phyloP scores from a whole-genome alignment of 2,888 invertebrate species.

The Stenolophus ochropezus region DNA sequence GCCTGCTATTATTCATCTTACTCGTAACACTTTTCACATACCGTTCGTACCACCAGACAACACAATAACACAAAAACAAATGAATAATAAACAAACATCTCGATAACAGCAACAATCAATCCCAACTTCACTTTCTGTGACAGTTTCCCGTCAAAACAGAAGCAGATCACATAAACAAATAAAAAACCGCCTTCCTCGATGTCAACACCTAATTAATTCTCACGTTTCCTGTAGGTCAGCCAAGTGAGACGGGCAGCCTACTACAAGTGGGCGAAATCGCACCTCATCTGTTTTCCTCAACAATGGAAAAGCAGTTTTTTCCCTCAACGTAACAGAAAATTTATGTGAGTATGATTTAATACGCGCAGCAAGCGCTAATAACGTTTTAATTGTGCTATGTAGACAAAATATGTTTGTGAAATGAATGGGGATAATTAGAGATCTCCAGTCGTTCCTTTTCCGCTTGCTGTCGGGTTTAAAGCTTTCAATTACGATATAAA shows the following conservation, averaged over 20 bases:
- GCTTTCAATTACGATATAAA: slow-evolving; percentile 34
- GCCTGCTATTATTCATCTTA: not conserved
- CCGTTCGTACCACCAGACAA: not conserved
- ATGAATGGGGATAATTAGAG: slow-evolving; percentile 34
- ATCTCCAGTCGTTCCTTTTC: slow-evolving; percentile 28
- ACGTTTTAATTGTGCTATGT: slow-evolving; percentile 46
- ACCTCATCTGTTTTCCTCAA: slow-evolving; percentile 25
- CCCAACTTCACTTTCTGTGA: slow-evolving; percentile 23
- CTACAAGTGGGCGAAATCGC: slow-evolving; percentile 16
- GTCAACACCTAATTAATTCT: slow-evolving; percentile 5
- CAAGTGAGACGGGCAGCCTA: slow-evolving; percentile 27
- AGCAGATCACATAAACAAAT: slow-evolving; percentile 9
- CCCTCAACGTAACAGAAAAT: slow-evolving; percentile 24
- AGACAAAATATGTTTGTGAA: slow-evolving; percentile 43
- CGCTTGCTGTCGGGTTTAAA: slow-evolving; percentile 6
- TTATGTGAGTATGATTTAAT: slow-evolving; percentile 48
- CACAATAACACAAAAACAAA: slow-evolving; percentile 3
- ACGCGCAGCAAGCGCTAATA: slow-evolving; percentile 31
- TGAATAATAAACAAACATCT: slow-evolving; percentile 18
- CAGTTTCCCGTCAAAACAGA: slow-evolving; percentile 28
- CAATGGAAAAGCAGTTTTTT: slow-evolving; percentile 39
- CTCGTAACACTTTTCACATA: not conserved
- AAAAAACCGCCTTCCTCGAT: slow-evolving; percentile 30
- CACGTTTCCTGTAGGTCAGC: slow-evolving; percentile 49
- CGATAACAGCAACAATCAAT: slow-evolving; percentile 10